Base-by-base conservation (phyloP, 2,888 invertebrate genomes). In the Parnassius orleans region DNA sequence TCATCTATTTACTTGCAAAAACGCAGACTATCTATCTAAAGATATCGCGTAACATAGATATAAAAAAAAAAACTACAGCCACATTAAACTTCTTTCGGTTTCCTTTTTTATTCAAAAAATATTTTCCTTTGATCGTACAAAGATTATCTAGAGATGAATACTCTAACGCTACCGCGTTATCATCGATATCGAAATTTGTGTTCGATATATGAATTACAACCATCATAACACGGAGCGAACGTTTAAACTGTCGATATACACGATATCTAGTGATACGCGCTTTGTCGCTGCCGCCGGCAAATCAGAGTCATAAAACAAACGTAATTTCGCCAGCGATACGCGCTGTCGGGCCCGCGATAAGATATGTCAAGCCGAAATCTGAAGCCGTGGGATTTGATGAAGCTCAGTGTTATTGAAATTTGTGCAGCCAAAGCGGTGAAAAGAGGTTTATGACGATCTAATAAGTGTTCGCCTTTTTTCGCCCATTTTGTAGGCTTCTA, bases 241-340 rank as follows among this genome's bases (percentile, higher is more conserved):
- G 83, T 86, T 87, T 84, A 82, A 83, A 87, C 82, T 80, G 75
- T 79, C 81, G 84, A 83, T 80, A 83, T 80, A 76, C 46, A 57
- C 57, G 76, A 72, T 80, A 83, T 77, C 79, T 71, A 61, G 78
- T 80, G 70, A 67, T 69, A 69, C 60, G 66, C 72, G 82, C 87
- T 90, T 91, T 90, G 90, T 87, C 75, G 79, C 76, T 70, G 82
- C 88, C 88, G 90, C 80, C 82, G 76, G 75, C 82, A 91, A 91
- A 91, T 91, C 91, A 91, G 83, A 90, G 90, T 79, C 83, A 83
- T 91, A 91, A 91, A 91, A 91, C 90, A 90, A 85, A 84, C 83
- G 86, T 87, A 90, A 91, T 90, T 90, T 90, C 74, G 86, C 80
- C 76, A 72, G 75, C 78, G 87, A 89, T 89, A 90, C 67, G 74